phyloP scores from a whole-genome alignment of 2,113 vertebrate genomes.

The Nerophis lumbriciformis region DNA sequence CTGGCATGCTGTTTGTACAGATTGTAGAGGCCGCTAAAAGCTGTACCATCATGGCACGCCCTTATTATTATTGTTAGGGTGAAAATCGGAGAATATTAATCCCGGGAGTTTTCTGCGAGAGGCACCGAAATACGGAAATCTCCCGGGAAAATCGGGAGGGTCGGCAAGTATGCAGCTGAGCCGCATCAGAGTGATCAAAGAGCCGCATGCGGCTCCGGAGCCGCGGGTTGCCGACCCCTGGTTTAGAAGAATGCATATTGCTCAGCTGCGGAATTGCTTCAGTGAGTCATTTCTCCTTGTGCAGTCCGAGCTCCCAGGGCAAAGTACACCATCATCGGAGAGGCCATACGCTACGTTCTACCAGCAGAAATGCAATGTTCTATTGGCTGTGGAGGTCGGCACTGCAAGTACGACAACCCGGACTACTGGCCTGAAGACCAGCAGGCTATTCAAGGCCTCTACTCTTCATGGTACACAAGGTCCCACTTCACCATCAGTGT shows the following conservation, averaged over 20 bases:
- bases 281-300: constrained; percentile 18
- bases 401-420: constrained; percentile 92
- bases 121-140: no score
- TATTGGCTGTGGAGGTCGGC: constrained; percentile 82
- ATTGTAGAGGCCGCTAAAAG: no score
- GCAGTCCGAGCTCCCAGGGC: constrained; percentile 76
- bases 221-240: no score
- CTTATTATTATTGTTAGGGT: no score
- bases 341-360: constrained; percentile 82
- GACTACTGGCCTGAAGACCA: constrained; percentile 80
- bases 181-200: no score
- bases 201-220: no score
- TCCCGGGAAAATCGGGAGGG: no score
- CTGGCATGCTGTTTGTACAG: no score
- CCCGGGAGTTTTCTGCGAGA: no score
- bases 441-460: constrained; percentile 87
- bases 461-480: constrained; percentile 83
- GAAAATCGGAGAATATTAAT: no score
- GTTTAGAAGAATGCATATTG: background rate
- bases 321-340: constrained; percentile 86
- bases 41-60: no score
- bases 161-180: no score
- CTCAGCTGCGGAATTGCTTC: background rate
- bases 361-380: constrained; percentile 87
- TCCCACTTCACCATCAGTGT: background rate